Conservation (phyloP, 2,113 vertebrate genomes). For the Cichladusa arquata region DNA sequence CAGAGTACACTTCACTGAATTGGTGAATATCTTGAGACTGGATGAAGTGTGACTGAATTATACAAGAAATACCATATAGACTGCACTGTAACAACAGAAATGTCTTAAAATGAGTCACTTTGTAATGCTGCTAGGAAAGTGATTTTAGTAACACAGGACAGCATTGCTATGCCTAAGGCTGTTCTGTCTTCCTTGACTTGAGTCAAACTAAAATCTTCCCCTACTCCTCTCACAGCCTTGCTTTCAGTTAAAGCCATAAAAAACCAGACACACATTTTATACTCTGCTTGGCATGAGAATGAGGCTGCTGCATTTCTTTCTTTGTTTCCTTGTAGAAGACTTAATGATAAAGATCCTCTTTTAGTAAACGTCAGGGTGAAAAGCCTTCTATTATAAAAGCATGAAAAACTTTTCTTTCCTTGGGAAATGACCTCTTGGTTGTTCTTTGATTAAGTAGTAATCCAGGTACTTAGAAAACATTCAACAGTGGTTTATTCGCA, state of each 20-base stretch:
- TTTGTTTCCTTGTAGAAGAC: neutral
- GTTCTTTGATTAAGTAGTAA: neutral
- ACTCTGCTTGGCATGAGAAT: neutral
- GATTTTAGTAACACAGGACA: neutral
- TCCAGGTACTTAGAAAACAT: neutral
- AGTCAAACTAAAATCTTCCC: neutral
- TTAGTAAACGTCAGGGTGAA: neutral
- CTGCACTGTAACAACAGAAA: neutral
- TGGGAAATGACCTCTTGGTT: neutral
- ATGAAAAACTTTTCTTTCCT: neutral
- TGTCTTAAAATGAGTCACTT: slow-evolving; percentile 11
- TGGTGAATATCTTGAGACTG: neutral
- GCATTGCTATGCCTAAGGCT: slow-evolving; percentile 6
- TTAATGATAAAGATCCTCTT: neutral
- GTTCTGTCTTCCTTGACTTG: neutral
- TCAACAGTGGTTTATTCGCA: neutral
- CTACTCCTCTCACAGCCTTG: neutral
- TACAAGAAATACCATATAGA: neutral
- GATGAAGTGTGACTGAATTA: neutral
- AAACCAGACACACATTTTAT: neutral
- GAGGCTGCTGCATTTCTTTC: neutral
- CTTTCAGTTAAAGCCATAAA: neutral
- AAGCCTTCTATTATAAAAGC: rapidly evolving
- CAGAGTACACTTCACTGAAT: neutral
- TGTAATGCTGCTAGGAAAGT: neutral